Conservation (phyloP, 2,797 vertebrate species). For the Nasua narica region DNA sequence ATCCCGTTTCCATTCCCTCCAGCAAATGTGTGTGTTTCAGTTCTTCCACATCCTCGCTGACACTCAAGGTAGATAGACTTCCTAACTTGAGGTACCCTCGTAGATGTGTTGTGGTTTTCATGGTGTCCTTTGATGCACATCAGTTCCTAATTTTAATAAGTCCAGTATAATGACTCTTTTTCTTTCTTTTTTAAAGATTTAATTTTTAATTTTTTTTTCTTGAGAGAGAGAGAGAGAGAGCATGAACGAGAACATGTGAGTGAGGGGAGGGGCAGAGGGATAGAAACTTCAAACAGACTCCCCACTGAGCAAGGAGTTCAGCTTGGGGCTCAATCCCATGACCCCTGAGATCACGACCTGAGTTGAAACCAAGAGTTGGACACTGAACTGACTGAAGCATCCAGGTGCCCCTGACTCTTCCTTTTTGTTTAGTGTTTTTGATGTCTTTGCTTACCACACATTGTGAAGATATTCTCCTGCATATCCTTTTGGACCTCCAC, state of each 20-base stretch:
- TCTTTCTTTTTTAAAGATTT: not conserved
- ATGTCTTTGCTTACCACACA: not conserved
- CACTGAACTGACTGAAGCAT: not conserved
- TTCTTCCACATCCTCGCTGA: not conserved
- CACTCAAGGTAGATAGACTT: not conserved
- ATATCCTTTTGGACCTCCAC: not conserved
- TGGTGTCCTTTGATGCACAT: not conserved
- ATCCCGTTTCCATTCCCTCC: not conserved
- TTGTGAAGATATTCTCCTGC: too few species aligned
- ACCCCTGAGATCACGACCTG: not conserved
- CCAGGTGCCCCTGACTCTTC: not conserved
- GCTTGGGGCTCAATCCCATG: not conserved
- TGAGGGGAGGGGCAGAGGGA: not conserved
- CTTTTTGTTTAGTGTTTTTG: not conserved
- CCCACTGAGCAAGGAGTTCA: not conserved
- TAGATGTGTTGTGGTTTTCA: not conserved
- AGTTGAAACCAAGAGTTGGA: not conserved
- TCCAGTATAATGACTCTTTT: not conserved
- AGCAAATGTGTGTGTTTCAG: not conserved
- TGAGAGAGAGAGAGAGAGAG: not conserved
- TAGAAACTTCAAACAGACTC: not conserved
- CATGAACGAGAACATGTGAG: not conserved
- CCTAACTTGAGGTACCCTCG: not conserved
- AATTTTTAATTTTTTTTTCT: not conserved
- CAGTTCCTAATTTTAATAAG: not conserved